phyloP scores from a whole-genome alignment of 2,113 vertebrate species.

The Myanophis thanlyinensis region DNA sequence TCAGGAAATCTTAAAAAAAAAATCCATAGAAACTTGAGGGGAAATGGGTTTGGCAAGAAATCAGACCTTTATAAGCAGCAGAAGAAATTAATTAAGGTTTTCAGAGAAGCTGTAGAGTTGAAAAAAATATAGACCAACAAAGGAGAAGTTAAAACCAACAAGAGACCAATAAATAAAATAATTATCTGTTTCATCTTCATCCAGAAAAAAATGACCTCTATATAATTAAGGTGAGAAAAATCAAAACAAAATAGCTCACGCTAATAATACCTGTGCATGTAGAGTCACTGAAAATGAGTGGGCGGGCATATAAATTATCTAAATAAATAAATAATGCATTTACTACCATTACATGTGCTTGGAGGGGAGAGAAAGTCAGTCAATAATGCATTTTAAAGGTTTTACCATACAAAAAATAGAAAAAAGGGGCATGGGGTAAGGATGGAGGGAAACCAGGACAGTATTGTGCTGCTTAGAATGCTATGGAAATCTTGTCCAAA shows the following conservation, averaged over 20 bases:
- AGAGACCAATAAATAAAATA: not conserved
- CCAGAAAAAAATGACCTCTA: not conserved
- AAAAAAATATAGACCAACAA: not conserved
- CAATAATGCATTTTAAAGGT: not conserved
- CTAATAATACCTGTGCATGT: not conserved
- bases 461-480: not conserved
- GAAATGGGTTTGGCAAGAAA: not conserved
- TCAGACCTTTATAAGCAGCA: conserved; percentile 12
- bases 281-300: not conserved
- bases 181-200: not conserved
- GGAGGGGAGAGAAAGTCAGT: not conserved
- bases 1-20: not conserved
- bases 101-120: not conserved
- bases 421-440: not conserved
- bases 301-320: not conserved
- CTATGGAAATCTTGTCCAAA: not conserved
- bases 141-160: conserved; percentile 14
- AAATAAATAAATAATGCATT: not conserved
- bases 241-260: not conserved
- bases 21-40: not conserved
- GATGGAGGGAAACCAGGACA: not conserved
- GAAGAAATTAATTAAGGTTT: not conserved
- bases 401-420: not conserved
- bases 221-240: not conserved
- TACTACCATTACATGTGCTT: not conserved